Base-by-base conservation (phyloP, 23 tunicate species). In the Clavelina lepadiformis region DNA sequence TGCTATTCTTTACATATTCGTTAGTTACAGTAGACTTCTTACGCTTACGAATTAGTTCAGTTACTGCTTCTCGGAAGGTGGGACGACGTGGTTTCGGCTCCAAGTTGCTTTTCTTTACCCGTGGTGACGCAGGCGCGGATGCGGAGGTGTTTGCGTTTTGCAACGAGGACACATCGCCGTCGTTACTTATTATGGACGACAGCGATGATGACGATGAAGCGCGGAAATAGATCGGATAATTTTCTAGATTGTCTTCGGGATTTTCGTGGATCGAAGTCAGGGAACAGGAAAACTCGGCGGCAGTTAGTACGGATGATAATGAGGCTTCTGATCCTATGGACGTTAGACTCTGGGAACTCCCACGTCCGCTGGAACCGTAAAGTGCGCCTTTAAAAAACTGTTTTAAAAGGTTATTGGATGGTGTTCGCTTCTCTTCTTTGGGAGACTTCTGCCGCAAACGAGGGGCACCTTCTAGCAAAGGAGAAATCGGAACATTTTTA, bases 381-480 rank as follows among this genome's bases (percentile, higher is more conserved):
- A 74, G 38, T 25, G 56, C 35, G 31, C 71, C 54, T 52, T 74
- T 74, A 35, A 74, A 74, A 74, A 74, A 74, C 51, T 74, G 80
- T 38, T 41, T 74, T n/a, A 74, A 52, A 2, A 74, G 51, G 25
- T 51, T 74, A 7, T 62, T 58, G 18, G 62, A 20, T 1, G 80
- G 80, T 11, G 49, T 38, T 33, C 41, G 37, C 67, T 74, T 74
- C 2, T 62, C 68, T n/a, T 74, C 80, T 74, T 74, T 62, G 24
- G 71, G 51, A 34, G 35, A 46, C 63, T 74, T 62, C 6, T 30
- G 26, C 22, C 34, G 23, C 31, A 8, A 21, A 2, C 51, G 51
- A 37, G 8, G 30, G 36, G 34, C n/a, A 24, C 71, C 26, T 24
- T 74, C 64, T 33, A 74, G 52, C 7, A 74, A 35, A 33, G 80